Evolutionary conservation across 2,797 vertebrate genomes (phyloP).

Genomic region (Macroramphosus scolopax): DNA sequence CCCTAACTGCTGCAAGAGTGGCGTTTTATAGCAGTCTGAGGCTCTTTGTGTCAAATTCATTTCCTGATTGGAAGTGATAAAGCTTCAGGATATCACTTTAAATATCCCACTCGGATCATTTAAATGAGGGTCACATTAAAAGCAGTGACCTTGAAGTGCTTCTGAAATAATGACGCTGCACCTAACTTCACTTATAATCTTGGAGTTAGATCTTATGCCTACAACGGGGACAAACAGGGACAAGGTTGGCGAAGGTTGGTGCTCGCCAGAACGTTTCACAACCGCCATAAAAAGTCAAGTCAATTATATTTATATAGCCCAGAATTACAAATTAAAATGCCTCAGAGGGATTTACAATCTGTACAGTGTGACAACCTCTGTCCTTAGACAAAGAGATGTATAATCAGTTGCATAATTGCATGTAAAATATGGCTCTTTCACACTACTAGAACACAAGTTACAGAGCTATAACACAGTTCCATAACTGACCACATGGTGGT

Average conservation of each 20-base stretch:
- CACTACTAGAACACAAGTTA: background rate
- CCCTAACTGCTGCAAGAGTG: background rate
- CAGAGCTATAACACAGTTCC: background rate
- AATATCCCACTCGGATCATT: too few species aligned
- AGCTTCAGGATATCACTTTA: background rate
- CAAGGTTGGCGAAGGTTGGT: slow-evolving; percentile 17
- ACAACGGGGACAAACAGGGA: background rate
- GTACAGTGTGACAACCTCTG: too few species aligned
- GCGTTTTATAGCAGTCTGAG: background rate
- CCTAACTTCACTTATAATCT: background rate
- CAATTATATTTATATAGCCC: too few species aligned
- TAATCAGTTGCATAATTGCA: slow-evolving; percentile 31
- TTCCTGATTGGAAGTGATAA: background rate
- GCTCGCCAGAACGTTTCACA: slow-evolving; percentile 36
- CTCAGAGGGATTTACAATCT: too few species aligned
- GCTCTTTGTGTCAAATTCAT: too few species aligned
- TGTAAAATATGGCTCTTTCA: background rate
- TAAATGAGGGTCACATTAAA: too few species aligned
- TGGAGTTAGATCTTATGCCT: background rate
- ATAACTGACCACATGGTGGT: background rate
- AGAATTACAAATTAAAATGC: too few species aligned
- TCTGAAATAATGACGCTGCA: background rate
- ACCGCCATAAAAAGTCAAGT: too few species aligned
- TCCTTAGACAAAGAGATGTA: slow-evolving; percentile 18
- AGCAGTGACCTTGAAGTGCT: too few species aligned